Conservation (phyloP, 2,888 invertebrate species). For the Sphecodes monilicornis region DNA sequence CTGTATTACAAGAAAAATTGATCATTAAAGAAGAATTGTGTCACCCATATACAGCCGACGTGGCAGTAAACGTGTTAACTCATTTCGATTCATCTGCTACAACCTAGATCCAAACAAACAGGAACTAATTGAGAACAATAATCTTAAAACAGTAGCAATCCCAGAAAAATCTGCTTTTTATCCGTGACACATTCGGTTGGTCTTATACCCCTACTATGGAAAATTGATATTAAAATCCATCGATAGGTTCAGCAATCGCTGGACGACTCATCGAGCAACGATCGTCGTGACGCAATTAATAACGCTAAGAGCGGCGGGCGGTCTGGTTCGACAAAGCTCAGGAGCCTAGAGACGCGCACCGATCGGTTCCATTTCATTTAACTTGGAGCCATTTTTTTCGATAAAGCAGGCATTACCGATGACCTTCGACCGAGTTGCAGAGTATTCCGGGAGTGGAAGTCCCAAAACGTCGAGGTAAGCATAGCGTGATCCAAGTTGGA, state of each 20-base stretch:
- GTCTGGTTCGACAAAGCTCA: neutral
- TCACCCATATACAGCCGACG: no score
- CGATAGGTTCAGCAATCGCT: neutral
- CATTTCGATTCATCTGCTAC: no score
- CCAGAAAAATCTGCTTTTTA: neutral
- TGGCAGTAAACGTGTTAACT: no score
- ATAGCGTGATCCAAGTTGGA: conserved; percentile 56
- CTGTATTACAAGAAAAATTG: no score
- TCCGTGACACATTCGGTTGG: neutral
- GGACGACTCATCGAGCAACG: neutral
- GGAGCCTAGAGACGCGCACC: neutral
- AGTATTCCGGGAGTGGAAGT: conserved; percentile 36
- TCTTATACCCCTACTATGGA: neutral
- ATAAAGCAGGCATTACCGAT: conserved; percentile 36
- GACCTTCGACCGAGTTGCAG: conserved; percentile 44
- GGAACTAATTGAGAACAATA: neutral
- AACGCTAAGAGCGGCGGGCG: conserved; percentile 2
- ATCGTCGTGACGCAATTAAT: neutral
- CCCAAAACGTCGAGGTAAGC: conserved; percentile 54
- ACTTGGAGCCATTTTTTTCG: conserved; percentile 24
- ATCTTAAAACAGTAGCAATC: neutral
- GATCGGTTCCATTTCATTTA: conserved; percentile 31
- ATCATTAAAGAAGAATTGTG: no score
- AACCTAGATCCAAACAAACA: no score
- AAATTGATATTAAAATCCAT: neutral